Percentiles rank a stretch among this genome's conserved stretches.
These are phyloP conservation scores for Furcula furcula DNA, from an alignment of 2,888 invertebrate genomes.

Conservation along the genomic window DNA sequence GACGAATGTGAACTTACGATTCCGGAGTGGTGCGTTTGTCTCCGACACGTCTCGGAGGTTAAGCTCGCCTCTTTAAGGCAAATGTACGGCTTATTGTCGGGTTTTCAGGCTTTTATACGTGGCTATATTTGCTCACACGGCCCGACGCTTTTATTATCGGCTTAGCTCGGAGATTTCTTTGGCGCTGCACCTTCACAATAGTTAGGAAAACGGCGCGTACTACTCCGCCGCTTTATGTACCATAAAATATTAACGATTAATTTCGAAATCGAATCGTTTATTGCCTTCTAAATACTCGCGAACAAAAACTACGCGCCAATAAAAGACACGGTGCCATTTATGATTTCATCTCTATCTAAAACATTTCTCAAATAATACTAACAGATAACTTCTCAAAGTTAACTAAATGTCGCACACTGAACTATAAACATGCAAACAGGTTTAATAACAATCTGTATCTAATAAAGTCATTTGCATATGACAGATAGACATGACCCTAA, in stretches of 20 bases:
- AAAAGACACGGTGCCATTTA: background rate
- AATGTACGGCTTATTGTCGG: constrained; percentile 72
- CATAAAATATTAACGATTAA: constrained; percentile 51
- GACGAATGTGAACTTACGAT: constrained; percentile 79
- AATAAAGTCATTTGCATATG: background rate
- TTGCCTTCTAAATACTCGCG: constrained; percentile 31
- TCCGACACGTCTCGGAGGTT: constrained; percentile 68
- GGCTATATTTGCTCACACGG: constrained; percentile 59
- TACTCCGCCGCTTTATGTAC: constrained; percentile 56
- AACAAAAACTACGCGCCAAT: constrained; percentile 15
- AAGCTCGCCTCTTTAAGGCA: constrained; percentile 64
- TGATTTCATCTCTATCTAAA: background rate
- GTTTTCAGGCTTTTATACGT: constrained; percentile 61
- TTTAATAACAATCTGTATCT: background rate
- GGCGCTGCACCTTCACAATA: constrained; percentile 51
- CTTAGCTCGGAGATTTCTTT: constrained; percentile 33
- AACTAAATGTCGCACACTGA: constrained; percentile 1
- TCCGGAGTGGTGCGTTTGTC: constrained; percentile 71
- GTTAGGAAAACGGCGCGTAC: constrained; percentile 42
- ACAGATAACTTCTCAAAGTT: constrained; percentile 10
- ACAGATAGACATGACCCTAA: constrained; percentile 10
- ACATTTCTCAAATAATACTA: no score
- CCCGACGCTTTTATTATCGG: constrained; percentile 66
- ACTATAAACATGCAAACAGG: constrained; percentile 1
- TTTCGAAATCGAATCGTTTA: constrained; percentile 47